These are phyloP conservation scores for Eunapius fragilis DNA, from an alignment of 37 sponge, comb jelly and placozoan species.

Conservation along the genomic window DNA sequence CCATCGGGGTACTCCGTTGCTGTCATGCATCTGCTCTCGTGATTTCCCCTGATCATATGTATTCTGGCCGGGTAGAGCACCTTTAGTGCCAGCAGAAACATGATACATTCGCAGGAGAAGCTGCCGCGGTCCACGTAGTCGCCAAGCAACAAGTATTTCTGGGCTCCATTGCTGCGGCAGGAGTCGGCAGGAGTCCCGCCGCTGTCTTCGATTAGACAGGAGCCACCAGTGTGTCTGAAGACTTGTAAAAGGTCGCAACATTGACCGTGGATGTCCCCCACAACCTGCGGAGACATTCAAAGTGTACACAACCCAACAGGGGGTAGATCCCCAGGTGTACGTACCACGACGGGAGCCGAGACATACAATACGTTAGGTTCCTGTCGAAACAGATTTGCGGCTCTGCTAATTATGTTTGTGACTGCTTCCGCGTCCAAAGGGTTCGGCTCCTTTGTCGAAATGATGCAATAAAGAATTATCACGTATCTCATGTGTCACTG, in stretches of 20 bases:
- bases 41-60: slow-evolving; percentile 75
- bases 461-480: background rate
- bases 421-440: background rate
- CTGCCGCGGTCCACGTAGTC: slow-evolving; percentile 82
- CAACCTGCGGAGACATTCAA: slow-evolving; percentile 23
- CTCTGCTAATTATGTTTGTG: slow-evolving; percentile 14
- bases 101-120: slow-evolving; percentile 62
- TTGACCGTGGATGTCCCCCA: slow-evolving; percentile 73
- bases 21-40: slow-evolving; percentile 75
- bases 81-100: slow-evolving; percentile 60
- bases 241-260: slow-evolving; percentile 55
- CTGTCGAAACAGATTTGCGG: slow-evolving; percentile 14
- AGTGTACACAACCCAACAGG: background rate
- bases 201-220: slow-evolving; percentile 10
- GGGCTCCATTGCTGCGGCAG: background rate
- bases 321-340: background rate
- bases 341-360: slow-evolving; percentile 35
- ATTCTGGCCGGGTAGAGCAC: slow-evolving; percentile 53
- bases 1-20: slow-evolving; percentile 61
- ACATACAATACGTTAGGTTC: slow-evolving; percentile 41
- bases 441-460: slow-evolving; percentile 1
- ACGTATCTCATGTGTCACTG: too few species aligned
- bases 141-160: slow-evolving; percentile 75
- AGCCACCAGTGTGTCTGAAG: slow-evolving; percentile 28
- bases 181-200: background rate